Base-by-base conservation (phyloP, 1,140 invertebrate species). In the Drosophila serrata region DNA sequence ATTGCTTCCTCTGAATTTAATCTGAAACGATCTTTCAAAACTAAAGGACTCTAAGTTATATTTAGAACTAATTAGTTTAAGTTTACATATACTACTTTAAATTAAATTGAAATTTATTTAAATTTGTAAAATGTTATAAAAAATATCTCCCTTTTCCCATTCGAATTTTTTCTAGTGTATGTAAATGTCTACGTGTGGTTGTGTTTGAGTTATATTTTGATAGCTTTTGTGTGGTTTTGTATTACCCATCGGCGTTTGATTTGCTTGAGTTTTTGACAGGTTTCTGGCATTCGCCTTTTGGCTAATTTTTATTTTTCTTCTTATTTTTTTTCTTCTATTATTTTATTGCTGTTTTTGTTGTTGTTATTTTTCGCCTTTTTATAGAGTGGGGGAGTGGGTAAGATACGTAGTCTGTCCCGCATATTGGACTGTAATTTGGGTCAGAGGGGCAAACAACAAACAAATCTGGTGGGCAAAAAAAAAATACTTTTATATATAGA, bases 171-270 rank as follows among this genome's bases (percentile, higher is more conserved):
- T 9, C 0, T 7, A 33, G 49, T 51, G 49, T 19, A 69, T 35
- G 29, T 35, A 31, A 19, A 59, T 11, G n/a, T 42, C n/a, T 37
- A 19, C 9, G 42, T 49, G 31, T 78, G 59, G 35, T 31, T 39
- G n/a, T 35, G 27, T 65, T 15, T 43, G 58, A 31, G 62, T 68
- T 46, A 64, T 65, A 78, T 70, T 80, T 77, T 79, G 62, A 60
- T 79, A 70, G 62, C 56, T 49, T 61, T 48, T 43, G 62, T 62
- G 40, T 22, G 84, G 84, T 82, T 87, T 82, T 80, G 49, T 88
- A 62, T 87, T 87, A 87, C 82, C 84, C 72, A 87, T 79, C 75
- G 40, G 31, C 48, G 57, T 73, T 82, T 82, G 62, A 77, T 87
- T 82, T 79, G 67, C 58, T 31, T 56, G 72, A 48, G 64, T 76